Evolutionary conservation across 1,140 invertebrate genomes (phyloP), one percentile per base, ranked within the genome.

Genomic region (Drosophila bocki): DNA sequence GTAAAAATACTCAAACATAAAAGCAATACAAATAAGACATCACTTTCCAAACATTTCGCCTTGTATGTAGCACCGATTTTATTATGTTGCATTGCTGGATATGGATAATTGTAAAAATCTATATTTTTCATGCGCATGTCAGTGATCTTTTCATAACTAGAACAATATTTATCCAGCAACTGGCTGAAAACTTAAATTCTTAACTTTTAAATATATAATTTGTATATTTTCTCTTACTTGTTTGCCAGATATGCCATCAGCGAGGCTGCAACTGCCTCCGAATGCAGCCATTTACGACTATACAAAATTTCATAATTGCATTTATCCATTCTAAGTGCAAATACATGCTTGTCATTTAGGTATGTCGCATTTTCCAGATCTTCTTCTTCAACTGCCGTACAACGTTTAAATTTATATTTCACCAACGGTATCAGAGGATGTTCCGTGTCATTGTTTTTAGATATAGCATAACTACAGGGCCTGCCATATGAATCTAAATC

Each of bases 1-100:
- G 32, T 60, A 9, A 74, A 74, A 19, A 69, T 74, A 33, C 39
- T 74, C 19, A 59, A 12, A 6, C 19, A 37, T 22, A 60, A 26
- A 2, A 60, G 19, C 13, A 39, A 13, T 12, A 41, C 13, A 33
- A 54, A 39, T 7, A 53, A 6, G 0, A 26, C 13, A 2, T 22
- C 47, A 39, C 63, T 45, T 6, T 69, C 39, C 15, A 6, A n/a
- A 22, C 70, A 69, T 2, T 69, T 22, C 2, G 26, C 6, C 35
- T 41, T 15, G 11, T 3, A 26, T n/a, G 2, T 0, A 0, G 19
- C 39, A 9, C 15, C n/a, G 22, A 69, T 44, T 29, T 13, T 6
- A 8, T 7, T 29, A n/a, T 33, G 22, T n/a, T 60, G 33, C 12
- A 17, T 8, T 12, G 47, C 17, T 5, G 19, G 33, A 37, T 59